Evolutionary conservation across 2,888 invertebrate genomes (phyloP), one percentile per base, ranked within the genome.

Genomic region (Abrostola tripartita): DNA sequence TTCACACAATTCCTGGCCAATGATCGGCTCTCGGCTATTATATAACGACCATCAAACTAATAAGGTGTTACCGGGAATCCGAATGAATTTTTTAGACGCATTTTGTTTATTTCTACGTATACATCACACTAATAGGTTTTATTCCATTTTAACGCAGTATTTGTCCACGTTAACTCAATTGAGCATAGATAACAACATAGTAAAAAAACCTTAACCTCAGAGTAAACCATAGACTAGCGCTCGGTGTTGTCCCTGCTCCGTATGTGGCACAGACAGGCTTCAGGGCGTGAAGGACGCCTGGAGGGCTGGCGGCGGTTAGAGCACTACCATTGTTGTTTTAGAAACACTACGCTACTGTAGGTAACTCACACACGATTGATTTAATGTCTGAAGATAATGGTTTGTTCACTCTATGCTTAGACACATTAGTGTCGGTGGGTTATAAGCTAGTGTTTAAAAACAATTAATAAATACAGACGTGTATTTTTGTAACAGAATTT

Each of bases 211-310:
- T 53, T 11, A 58, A 37, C 37, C 9, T 53, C 12, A 41, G 52
- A 36, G 35, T 37, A 40, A 37, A n/a, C 11, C 37, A 49, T 52
- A 73, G 42, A 61, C 41, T 44, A 14, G 49, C 41, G 42, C 59
- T 49, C 52, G 42, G 14, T 24, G 57, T 38, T 54, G 59, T 64
- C 59, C 63, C 68, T 73, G 63, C 49, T 35, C 36, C 35, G 36
- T 47, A 50, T 50, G 52, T 24, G 54, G 57, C 40, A 36, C 47
- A 74, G 74, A 71, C 71, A 73, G 44, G 74, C 63, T 73, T 51
- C 74, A 49, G 59, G 59, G 56, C 69, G 64, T 51, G 53, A 74
- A 57, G 74, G 74, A 52, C 59, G 65, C 11, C 67, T 57, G 24
- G 44, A 24, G 40, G 10, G 44, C 24, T 24, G 24, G 24, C 24